A percentile compares a stretch with the other conserved stretches of the same genome.
Evolutionary conservation across 1,140 invertebrate genomes (phyloP).

Genomic region (Drosophila bocki): DNA sequence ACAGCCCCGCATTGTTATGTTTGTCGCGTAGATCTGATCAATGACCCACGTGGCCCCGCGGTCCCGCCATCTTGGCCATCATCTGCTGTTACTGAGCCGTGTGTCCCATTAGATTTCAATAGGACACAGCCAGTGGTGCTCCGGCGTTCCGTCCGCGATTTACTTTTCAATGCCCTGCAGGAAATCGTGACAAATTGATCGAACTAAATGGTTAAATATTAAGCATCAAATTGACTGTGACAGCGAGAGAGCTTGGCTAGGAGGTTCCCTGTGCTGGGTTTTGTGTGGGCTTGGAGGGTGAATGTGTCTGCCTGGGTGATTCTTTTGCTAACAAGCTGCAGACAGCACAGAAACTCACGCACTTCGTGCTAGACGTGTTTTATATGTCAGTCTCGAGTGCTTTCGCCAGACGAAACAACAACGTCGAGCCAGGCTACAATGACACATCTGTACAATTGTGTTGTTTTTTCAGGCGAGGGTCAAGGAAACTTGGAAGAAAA

Average conservation of each 20-base stretch:
- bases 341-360: constrained; percentile 45
- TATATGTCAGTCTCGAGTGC: constrained; percentile 78
- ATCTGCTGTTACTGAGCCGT: constrained; percentile 50
- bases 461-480: constrained; percentile 17
- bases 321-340: constrained; percentile 59
- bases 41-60: constrained; percentile 69
- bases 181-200: constrained; percentile 82
- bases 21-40: constrained; percentile 83
- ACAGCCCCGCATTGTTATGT: constrained; percentile 66
- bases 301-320: constrained; percentile 18
- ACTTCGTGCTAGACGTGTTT: constrained; percentile 70
- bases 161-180: constrained; percentile 49
- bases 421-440: constrained; percentile 14
- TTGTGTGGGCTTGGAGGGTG: not conserved
- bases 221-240: constrained; percentile 76
- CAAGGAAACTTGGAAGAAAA: constrained; percentile 2
- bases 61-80: constrained; percentile 13
- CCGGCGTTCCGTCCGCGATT: constrained; percentile 17
- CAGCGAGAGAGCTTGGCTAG: constrained; percentile 34
- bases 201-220: constrained; percentile 82
- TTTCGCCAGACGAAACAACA: constrained; percentile 64
- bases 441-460: constrained; percentile 6
- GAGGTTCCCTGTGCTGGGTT: not conserved
- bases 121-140: constrained; percentile 27
- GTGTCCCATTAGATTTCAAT: constrained; percentile 75